Evolutionary conservation across 53 echinoderm and acorn worm species (phyloP).

Genomic region (Actinopyga echinites): DNA sequence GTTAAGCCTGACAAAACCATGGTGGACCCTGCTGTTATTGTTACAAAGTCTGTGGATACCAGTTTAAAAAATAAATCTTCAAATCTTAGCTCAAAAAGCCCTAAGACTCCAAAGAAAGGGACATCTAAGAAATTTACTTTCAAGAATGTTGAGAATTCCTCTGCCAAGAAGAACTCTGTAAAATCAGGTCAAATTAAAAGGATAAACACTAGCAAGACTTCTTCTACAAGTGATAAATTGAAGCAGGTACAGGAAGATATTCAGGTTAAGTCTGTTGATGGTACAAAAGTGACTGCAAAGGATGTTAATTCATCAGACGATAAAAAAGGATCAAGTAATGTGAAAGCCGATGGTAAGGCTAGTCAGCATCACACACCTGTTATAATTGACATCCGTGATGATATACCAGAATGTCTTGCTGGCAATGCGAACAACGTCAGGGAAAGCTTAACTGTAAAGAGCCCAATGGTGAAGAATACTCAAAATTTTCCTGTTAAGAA

Average conservation of each 20-base stretch:
- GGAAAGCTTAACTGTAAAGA: background rate
- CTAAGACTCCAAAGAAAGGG: constrained; percentile 12
- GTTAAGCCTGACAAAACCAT: background rate
- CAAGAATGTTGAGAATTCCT: background rate
- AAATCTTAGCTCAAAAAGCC: constrained; percentile 42
- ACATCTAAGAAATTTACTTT: background rate
- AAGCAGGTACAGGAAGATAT: too few relatives aligned
- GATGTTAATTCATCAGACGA: too few relatives aligned
- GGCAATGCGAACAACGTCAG: constrained; percentile 14
- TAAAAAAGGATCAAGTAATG: too few relatives aligned
- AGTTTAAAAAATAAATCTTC: background rate
- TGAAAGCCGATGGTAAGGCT: too few relatives aligned
- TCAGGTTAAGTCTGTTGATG: too few relatives aligned
- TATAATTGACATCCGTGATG: constrained; percentile 81
- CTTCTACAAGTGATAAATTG: background rate
- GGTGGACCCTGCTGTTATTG: constrained; percentile 55
- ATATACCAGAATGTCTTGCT: constrained; percentile 39
- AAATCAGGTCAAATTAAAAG: constrained; percentile 22
- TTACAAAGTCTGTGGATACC: constrained; percentile 32
- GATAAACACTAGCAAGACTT: constrained; percentile 22
- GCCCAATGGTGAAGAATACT: background rate
- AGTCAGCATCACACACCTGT: constrained; percentile 72
- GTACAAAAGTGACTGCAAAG: too few relatives aligned
- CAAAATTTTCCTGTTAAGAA: background rate
- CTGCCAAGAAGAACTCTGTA: background rate